Evolutionary conservation across 2,113 vertebrate species (phyloP).

Genomic region (Tympanuchus pallidicinctus): DNA sequence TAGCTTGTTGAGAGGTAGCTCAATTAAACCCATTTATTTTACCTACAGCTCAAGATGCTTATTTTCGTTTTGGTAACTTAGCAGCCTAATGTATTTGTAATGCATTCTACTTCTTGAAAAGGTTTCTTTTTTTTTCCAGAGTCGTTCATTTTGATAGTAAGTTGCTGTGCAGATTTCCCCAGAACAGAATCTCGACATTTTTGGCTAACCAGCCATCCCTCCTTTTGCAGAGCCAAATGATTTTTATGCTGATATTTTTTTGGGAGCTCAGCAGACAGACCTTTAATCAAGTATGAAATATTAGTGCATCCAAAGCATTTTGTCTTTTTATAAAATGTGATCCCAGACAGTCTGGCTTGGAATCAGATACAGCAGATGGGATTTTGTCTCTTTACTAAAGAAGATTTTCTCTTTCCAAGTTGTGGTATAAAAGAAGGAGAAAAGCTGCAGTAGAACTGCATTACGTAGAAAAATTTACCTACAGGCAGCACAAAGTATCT

Average conservation of each 20-base stretch:
- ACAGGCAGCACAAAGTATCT: background rate
- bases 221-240: background rate
- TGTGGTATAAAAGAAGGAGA: constrained; percentile 25
- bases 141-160: background rate
- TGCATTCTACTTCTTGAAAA: background rate
- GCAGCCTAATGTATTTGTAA: background rate
- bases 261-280: constrained; percentile 33
- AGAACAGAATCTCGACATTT: background rate
- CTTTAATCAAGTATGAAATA: constrained; percentile 44
- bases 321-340: constrained; percentile 40
- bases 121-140: background rate
- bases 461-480: background rate
- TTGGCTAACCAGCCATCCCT: background rate
- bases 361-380: constrained; percentile 53
- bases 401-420: background rate
- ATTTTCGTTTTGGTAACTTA: background rate
- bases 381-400: constrained; percentile 46
- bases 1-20: constrained; percentile 4
- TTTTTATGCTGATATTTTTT: constrained; percentile 17
- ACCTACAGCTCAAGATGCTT: background rate
- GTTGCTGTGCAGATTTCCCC: background rate
- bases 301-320: constrained; percentile 42
- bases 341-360: constrained; percentile 44
- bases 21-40: constrained; percentile 25
- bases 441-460: background rate